Percentiles rank a stretch among this genome's conserved stretches.
Evolutionary conservation across 2,113 vertebrate species (phyloP).

Genomic region (Eidolon helvum): DNA sequence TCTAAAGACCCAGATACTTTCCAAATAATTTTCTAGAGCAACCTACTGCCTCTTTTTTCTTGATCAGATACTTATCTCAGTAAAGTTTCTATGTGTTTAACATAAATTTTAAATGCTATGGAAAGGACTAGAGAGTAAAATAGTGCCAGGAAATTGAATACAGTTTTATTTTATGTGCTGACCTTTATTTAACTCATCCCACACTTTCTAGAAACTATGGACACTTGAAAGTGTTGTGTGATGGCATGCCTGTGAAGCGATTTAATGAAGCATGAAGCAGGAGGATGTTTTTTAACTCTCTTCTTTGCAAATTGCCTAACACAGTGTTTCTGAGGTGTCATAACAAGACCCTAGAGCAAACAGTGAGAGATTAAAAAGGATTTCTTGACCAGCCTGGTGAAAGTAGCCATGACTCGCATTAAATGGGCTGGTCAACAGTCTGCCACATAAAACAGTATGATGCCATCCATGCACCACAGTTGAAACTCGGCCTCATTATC

Average conservation of each 20-base stretch:
- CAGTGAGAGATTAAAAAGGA: neutral
- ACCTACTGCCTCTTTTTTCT: neutral
- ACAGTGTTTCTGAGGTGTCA: slow-evolving; percentile 4
- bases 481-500: neutral
- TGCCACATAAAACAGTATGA: neutral
- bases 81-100: neutral
- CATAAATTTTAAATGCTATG: neutral
- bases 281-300: neutral
- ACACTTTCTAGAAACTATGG: neutral
- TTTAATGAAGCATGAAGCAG: neutral
- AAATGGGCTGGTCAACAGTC: neutral
- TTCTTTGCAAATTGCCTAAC: neutral
- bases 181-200: neutral
- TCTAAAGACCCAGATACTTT: too few species aligned
- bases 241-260: neutral
- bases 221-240: fast-evolving
- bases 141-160: neutral
- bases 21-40: neutral
- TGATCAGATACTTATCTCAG: neutral
- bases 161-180: neutral
- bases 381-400: neutral
- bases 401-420: neutral
- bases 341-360: neutral
- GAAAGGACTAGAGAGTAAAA: neutral
- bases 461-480: neutral